Percentiles rank a stretch among this genome's conserved stretches.
phyloP scores from a whole-genome alignment of 2,888 invertebrate genomes.

The Mystacides longicornis region DNA sequence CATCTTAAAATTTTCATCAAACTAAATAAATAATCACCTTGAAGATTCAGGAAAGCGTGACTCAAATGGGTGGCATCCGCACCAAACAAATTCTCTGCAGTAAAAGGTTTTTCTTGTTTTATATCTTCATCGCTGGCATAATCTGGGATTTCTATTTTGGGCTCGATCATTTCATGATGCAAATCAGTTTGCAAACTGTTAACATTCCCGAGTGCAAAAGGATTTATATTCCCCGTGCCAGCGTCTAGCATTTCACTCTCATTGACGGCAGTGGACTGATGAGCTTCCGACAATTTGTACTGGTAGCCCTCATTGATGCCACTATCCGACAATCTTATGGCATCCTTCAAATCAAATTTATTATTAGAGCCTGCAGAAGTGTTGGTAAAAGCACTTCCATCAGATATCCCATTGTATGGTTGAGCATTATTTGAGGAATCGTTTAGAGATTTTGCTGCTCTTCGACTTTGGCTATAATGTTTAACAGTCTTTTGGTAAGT shows the following conservation, averaged over 20 bases:
- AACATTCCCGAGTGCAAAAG: constrained; percentile 30
- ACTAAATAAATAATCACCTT: too few species aligned
- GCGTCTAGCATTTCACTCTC: constrained; percentile 19
- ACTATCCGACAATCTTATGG: constrained; percentile 22
- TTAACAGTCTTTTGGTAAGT: constrained; percentile 43
- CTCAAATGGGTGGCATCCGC: constrained; percentile 31
- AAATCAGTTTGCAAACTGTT: constrained; percentile 32
- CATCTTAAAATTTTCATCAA: too few species aligned
- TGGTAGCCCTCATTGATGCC: constrained; percentile 21
- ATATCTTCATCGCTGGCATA: constrained; percentile 62
- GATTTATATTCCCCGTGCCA: constrained; percentile 30
- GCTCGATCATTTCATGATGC: constrained; percentile 40
- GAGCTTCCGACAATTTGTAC: constrained; percentile 21
- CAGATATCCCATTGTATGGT: constrained; percentile 23
- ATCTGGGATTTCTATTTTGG: constrained; percentile 67
- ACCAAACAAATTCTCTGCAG: constrained; percentile 22
- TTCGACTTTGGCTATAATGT: constrained; percentile 40
- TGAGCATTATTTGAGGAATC: constrained; percentile 14
- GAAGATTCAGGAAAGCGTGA: constrained; percentile 40
- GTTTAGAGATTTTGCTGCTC: constrained; percentile 14
- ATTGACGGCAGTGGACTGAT: constrained; percentile 17
- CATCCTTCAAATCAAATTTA: constrained; percentile 24
- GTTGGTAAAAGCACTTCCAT: constrained; percentile 8
- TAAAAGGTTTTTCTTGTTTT: constrained; percentile 23
- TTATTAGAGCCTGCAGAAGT: constrained; percentile 19